These are phyloP conservation scores for Diplazon laetatorius DNA, from an alignment of 2,888 invertebrate genomes.

Conservation along the genomic window DNA sequence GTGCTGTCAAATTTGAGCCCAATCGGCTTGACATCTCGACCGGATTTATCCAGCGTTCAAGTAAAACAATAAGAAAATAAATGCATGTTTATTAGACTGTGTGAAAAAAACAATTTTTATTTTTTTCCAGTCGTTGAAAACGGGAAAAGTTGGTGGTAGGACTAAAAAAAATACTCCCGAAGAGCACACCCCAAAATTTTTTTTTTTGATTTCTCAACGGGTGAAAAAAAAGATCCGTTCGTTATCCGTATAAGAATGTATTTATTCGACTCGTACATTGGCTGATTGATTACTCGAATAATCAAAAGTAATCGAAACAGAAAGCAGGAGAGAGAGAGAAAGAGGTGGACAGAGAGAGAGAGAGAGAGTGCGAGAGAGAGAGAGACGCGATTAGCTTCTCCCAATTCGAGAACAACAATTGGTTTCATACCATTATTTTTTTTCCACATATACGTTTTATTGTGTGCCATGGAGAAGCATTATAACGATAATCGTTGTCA, in stretches of 20 bases:
- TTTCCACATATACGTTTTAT: slow-evolving; percentile 52
- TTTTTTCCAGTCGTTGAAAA: no score
- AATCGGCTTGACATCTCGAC: no score
- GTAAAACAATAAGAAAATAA: no score
- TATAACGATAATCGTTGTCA: slow-evolving; percentile 36
- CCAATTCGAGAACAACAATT: slow-evolving; percentile 46
- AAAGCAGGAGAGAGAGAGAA: slow-evolving; percentile 32
- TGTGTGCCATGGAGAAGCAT: slow-evolving; percentile 22
- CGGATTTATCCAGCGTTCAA: no score
- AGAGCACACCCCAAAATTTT: no score
- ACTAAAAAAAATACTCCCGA: no score
- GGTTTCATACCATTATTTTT: slow-evolving; percentile 68
- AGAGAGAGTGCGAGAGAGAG: slow-evolving; percentile 22
- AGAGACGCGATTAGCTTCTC: background rate
- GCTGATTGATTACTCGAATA: slow-evolving; percentile 33
- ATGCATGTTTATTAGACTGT: no score
- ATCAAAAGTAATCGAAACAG: slow-evolving; percentile 38
- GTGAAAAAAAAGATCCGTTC: background rate
- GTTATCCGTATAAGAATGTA: slow-evolving; percentile 64
- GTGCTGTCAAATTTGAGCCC: no score
- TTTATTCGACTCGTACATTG: slow-evolving; percentile 66
- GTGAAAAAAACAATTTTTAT: no score
- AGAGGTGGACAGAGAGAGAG: slow-evolving; percentile 2
- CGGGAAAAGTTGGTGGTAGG: background rate
- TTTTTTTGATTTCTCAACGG: background rate